Evolutionary conservation across 2,113 vertebrate species (phyloP), one percentile per base, ranked within the genome.

Genomic region (Xiphias gladius): DNA sequence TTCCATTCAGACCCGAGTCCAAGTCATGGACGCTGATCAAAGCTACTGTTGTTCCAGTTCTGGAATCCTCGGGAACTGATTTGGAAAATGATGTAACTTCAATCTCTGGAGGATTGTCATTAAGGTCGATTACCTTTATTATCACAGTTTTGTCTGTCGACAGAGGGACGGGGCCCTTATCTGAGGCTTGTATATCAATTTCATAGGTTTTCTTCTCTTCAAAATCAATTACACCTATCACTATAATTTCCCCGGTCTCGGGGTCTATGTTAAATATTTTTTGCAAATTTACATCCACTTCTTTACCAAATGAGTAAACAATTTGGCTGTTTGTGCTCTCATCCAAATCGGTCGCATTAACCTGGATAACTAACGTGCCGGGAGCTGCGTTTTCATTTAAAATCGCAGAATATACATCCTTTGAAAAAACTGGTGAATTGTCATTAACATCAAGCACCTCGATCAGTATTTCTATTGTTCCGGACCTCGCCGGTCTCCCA

Each of bases 1-100:
- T 90, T 0, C 92, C 92, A 80, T 95, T 95, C 0, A 72, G 24
- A 12, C 91, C 93, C 46, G 94, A 94, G 41, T 95, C 95, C 26
- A 88, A 61, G 86, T 95, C 95, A 70, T 37, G 84, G 0, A 92
- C 75, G 8, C 92, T 94, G n/a, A 95, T 91, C 16, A 95, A 62
- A 28, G 93, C 93, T 5, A 95, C 82, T 0, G 89, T 89, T 9
- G 93, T 95, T 52, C 95, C 93, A 22, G 61, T 43, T 43, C 77
- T 89, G 0, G 87, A 85, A 65, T 95, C 83, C 69, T 95, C 94
- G 0, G 79, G 57, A 37, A 98, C 91, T 2, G 96, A 94, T 64
- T 95, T 97, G 10, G 97, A 97, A 84, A 97, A 89, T 17, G 96
- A 97, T 1, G 96, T 97, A 62, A 98, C 90, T 71, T 96, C 93